Base-by-base conservation (phyloP, 2,113 vertebrate species). In the Semnopithecus entellus region DNA sequence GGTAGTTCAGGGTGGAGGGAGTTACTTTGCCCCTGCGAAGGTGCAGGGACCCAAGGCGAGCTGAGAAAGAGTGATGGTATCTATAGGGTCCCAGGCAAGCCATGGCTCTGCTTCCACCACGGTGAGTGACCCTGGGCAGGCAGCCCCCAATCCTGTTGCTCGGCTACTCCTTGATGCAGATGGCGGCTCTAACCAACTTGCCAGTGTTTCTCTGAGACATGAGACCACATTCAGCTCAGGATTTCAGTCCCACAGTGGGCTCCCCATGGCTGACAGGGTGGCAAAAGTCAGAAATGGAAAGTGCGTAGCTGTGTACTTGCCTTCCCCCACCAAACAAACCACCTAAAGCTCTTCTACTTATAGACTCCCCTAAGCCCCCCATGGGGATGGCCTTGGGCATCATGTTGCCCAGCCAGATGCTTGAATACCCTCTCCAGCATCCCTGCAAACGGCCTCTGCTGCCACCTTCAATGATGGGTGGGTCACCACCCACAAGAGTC, bases 291-390 rank as follows among this genome's bases (percentile, higher is more conserved):
- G 78, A 40, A 20, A 38, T 2, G 18, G 48, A 82, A 73, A 57
- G 27, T 2, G 10, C 0, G 0, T 4, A 48, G 38, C 30, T 3
- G 3, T 5, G n/a, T 16, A 17, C 64, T 18, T 17, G 32, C 72
- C 50, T 20, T 25, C 9, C 25, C 25, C 80, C 72, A 78, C 12
- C 14, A 59, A 64, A 55, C 4, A 8, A 20, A 8, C 59, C 70
- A 45, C 61, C 9, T 16, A 12, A 45, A 83, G 22, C 48, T n/a
- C 13, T 23, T 22, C 55, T 61, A 52, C n/a, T 84, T 52, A 30
- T 0, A 61, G 38, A 85, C 25, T 32, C 50, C 18, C 35, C 38
- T 17, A 55, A 50, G 18, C 32, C 50, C 45, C 18, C 48, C 20
- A 38, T 43, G 52, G 61, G 73, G 76, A 45, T 12, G 17, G 84